Conservation (phyloP, 2,797 vertebrate genomes). For the Limnodromus scolopaceus region DNA sequence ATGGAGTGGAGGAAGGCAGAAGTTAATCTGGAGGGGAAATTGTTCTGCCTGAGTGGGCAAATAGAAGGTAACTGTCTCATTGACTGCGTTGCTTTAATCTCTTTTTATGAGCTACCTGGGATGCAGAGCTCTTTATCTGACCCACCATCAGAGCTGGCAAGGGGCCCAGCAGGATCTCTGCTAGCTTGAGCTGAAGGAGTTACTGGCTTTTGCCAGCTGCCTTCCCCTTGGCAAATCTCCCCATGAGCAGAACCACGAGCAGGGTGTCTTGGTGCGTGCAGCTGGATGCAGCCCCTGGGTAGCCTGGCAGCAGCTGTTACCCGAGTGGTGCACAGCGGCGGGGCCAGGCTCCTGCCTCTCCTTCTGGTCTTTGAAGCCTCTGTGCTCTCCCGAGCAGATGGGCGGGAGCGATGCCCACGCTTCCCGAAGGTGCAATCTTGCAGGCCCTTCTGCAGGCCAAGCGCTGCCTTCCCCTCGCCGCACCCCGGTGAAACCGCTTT, state of each 20-base stretch:
- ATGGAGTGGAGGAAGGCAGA: background rate
- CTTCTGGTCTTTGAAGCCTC: background rate
- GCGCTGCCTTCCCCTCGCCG: background rate
- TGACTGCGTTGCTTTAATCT: slow-evolving; percentile 17
- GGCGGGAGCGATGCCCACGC: background rate
- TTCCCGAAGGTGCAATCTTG: background rate
- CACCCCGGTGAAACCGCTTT: background rate
- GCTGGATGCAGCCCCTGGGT: background rate
- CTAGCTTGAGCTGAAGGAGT: background rate
- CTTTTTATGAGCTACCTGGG: slow-evolving; percentile 49
- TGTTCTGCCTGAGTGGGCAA: background rate
- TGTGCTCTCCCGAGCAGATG: background rate
- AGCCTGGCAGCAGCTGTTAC: background rate
- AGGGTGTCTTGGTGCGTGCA: background rate
- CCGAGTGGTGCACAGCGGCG: fast-evolving
- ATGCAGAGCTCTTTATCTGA: background rate
- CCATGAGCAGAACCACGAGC: background rate
- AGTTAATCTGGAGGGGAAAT: background rate
- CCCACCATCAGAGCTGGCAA: slow-evolving; percentile 1
- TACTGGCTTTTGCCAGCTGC: slow-evolving; percentile 17
- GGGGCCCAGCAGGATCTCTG: background rate
- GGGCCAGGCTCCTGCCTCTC: background rate
- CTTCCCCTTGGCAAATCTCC: slow-evolving; percentile 12
- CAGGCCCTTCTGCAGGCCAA: background rate
- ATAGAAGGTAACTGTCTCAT: background rate